phyloP scores from a whole-genome alignment of 2,113 vertebrate genomes.

The Percina caprodes region DNA sequence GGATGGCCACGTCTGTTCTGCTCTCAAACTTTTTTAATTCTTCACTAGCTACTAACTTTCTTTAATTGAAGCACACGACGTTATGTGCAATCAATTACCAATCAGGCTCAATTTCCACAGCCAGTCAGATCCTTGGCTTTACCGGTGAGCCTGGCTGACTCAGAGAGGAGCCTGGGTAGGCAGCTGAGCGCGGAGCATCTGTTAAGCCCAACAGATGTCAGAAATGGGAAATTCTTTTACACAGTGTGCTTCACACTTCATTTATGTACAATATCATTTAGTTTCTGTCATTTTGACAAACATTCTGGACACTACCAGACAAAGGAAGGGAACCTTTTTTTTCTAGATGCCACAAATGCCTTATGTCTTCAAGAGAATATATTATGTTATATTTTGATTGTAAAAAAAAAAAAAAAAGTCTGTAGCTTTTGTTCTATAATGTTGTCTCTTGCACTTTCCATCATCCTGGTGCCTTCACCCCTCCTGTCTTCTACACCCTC shows the following conservation, averaged over 20 bases:
- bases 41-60: conserved; percentile 61
- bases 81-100: conserved; percentile 69
- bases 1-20: conserved; percentile 59
- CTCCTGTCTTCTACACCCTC: not conserved
- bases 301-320: conserved; percentile 16
- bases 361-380: conserved; percentile 37
- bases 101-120: conserved; percentile 67
- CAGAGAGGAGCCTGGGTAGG: conserved; percentile 35
- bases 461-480: conserved; percentile 17
- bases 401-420: conserved; percentile 10
- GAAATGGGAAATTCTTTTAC: conserved; percentile 42
- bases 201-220: conserved; percentile 66
- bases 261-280: conserved; percentile 49
- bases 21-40: conserved; percentile 56
- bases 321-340: conserved; percentile 26
- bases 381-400: conserved; percentile 44
- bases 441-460: conserved; percentile 10
- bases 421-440: conserved; percentile 12
- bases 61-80: conserved; percentile 64
- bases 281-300: conserved; percentile 37
- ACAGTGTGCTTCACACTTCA: conserved; percentile 48
- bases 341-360: conserved; percentile 52
- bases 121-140: conserved; percentile 65
- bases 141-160: conserved; percentile 55
- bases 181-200: conserved; percentile 51